Base-by-base conservation (phyloP, 2,797 vertebrate species). In the Pagetopsis macropterus region DNA sequence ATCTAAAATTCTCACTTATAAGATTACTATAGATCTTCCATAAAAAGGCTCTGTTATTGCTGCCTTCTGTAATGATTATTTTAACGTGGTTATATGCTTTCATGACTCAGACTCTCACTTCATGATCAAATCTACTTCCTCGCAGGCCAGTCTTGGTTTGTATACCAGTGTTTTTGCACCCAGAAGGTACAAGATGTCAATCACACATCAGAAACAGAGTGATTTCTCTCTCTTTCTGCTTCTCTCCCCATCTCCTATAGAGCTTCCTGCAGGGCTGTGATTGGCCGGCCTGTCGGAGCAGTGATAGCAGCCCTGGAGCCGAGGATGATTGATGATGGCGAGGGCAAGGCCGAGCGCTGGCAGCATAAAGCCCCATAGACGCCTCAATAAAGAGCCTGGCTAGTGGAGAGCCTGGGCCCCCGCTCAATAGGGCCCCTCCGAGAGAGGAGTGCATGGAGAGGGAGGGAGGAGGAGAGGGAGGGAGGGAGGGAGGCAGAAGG, bases 251-350 rank as follows among this genome's bases (percentile, higher is more conserved):
- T 93, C 89, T 91, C 83, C 94, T 93, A 90, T 94, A 94, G 90
- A 92, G 80, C 76, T 90, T 90, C 92, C 93, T 95, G 94, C 94
- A 96, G 94, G 93, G 92, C 95, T 92, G 95, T 93, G 96, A 93
- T 93, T 98, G 96, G 97, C 97, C 86, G 95, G 33, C 92, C 93
- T 96, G 97, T 97, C 93, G 90, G 91, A 86, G 87, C 95, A 92
- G 93, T 94, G 96, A 96, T 94, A 96, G 94, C 94, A 94, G 95
- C 95, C 95, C 93, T 94, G 93, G 95, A 95, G 95, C 93, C 93
- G 69, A 74, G 95, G 95, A 98, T 99, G 98, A 99, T 99, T 99
- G 98, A 99, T 99, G 98, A 98, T 90, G 94, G 94, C 88, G 94
- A 94, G 98, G 97, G 96, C 97, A 97, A 97, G 96, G 95, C 97